These are phyloP conservation scores for Leptinotarsa peninsularis DNA, from an alignment of 2,888 invertebrate genomes.

Conservation along the genomic window DNA sequence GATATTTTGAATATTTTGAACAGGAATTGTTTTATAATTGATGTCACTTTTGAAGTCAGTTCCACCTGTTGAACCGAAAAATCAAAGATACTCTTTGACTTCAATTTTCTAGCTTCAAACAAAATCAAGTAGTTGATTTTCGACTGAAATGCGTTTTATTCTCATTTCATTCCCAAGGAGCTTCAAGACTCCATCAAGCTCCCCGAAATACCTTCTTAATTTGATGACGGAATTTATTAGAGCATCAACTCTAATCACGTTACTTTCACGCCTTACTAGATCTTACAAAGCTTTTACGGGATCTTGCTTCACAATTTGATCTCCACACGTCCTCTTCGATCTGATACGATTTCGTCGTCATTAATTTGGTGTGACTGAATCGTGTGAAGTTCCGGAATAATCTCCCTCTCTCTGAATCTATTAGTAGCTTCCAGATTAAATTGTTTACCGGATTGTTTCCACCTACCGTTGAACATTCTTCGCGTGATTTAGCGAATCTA, in stretches of 20 bases:
- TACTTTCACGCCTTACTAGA: background rate
- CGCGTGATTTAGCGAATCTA: slow-evolving; percentile 27
- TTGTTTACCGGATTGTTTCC: slow-evolving; percentile 26
- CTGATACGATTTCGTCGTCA: slow-evolving; percentile 24
- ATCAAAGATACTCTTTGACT: too few species aligned
- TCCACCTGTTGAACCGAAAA: too few species aligned
- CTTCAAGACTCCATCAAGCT: background rate
- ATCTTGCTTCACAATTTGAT: background rate
- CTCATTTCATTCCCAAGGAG: too few species aligned
- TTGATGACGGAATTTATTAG: background rate
- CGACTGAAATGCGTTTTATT: too few species aligned
- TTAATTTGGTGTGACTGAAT: slow-evolving; percentile 34
- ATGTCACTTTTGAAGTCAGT: too few species aligned
- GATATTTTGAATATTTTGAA: too few species aligned
- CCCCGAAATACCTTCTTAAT: background rate
- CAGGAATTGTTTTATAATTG: too few species aligned
- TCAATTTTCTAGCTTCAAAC: too few species aligned
- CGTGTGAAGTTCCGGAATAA: slow-evolving; percentile 32
- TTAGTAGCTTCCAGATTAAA: slow-evolving; percentile 32
- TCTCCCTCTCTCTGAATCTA: slow-evolving; percentile 28
- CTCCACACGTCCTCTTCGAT: background rate
- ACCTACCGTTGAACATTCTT: slow-evolving; percentile 30
- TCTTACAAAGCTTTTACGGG: background rate
- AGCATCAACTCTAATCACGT: slow-evolving; percentile 2
- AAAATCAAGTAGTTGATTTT: too few species aligned